phyloP scores from a whole-genome alignment of 1,140 invertebrate species.

The Elymnias hypermnestra region DNA sequence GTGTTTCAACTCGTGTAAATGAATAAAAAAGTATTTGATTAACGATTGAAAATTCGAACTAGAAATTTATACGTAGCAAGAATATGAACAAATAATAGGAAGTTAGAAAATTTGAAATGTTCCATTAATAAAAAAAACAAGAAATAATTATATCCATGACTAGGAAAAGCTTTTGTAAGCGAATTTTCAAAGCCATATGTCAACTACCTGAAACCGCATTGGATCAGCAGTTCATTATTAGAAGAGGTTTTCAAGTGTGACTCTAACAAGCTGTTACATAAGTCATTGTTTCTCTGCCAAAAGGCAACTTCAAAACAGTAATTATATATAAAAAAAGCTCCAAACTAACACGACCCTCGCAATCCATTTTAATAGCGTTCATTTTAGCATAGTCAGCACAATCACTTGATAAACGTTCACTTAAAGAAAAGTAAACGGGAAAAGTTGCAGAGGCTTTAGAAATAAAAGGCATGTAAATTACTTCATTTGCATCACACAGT shows the following conservation, averaged over 20 bases:
- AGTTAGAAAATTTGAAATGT: too few relatives aligned
- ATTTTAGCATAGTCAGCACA: too few relatives aligned
- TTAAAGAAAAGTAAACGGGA: not conserved
- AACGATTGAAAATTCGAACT: too few relatives aligned
- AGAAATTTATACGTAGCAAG: too few relatives aligned
- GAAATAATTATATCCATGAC: not conserved
- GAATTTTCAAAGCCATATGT: slow-evolving; percentile 3
- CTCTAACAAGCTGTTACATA: slow-evolving; percentile 25
- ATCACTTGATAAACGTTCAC: not conserved
- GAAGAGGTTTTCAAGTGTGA: slow-evolving; percentile 19
- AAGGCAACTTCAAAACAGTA: slow-evolving; percentile 8
- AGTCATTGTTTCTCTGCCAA: slow-evolving; percentile 21
- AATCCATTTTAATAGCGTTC: too few relatives aligned
- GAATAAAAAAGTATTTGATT: too few relatives aligned
- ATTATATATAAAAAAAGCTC: slow-evolving; percentile 10
- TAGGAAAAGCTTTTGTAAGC: not conserved
- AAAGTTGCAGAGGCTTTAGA: slow-evolving; percentile 22
- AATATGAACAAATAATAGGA: too few relatives aligned
- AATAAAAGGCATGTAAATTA: slow-evolving; percentile 51
- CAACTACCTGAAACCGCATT: slow-evolving; percentile 9
- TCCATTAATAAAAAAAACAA: too few relatives aligned
- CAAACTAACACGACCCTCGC: slow-evolving; percentile 1
- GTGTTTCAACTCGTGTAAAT: too few relatives aligned
- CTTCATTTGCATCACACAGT: slow-evolving; percentile 47
- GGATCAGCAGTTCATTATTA: slow-evolving; percentile 20